Evolutionary conservation across 1,140 invertebrate species (phyloP).

Genomic region (Saxidomus purpurata): DNA sequence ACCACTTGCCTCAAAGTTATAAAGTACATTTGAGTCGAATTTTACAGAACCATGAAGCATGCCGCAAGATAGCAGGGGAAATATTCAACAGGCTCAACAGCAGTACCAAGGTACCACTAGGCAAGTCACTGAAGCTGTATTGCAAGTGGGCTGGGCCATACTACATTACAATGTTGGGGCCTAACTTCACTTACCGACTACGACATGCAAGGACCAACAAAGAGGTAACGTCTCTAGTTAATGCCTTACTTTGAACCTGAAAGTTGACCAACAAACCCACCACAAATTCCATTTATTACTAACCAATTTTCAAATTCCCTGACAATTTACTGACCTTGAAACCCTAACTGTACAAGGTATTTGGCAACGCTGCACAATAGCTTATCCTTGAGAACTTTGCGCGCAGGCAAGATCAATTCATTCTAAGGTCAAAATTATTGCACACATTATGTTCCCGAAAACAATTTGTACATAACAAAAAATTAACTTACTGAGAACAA

Average conservation of each 20-base stretch:
- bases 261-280: background rate
- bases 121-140: background rate
- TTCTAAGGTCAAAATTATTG: no score
- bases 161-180: no score
- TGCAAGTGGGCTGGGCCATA: slow-evolving; percentile 56
- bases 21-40: slow-evolving; percentile 9
- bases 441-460: no score
- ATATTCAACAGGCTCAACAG: slow-evolving; percentile 57
- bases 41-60: slow-evolving; percentile 24
- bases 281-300: no score
- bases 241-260: slow-evolving; percentile 9
- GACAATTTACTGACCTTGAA: no score
- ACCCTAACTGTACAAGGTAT: no score
- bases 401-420: no score
- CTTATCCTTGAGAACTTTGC: no score
- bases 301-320: no score
- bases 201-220: background rate
- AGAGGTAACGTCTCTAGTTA: background rate
- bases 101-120: background rate
- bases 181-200: slow-evolving; percentile 46
- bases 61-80: slow-evolving; percentile 49
- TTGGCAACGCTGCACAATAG: no score
- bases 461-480: no score
- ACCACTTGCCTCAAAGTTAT: background rate
- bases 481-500: no score